Percentiles rank a stretch among this genome's conserved stretches.
Evolutionary conservation across 2,888 invertebrate species (phyloP).

Genomic region (Omphaloscelis lunosa): DNA sequence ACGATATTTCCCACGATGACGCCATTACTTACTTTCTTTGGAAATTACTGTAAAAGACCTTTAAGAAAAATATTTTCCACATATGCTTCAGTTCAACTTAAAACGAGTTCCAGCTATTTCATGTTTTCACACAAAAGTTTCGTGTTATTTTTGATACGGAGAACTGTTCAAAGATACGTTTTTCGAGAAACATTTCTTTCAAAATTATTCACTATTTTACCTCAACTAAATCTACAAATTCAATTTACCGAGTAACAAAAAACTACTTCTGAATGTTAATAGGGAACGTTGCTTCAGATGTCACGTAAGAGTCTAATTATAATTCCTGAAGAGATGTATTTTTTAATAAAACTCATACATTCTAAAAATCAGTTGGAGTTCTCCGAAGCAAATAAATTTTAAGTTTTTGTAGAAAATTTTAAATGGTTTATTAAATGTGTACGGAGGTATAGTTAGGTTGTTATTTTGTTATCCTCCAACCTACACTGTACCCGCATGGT

Average conservation of each 20-base stretch:
- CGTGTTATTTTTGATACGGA: conserved; percentile 15
- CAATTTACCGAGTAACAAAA: conserved; percentile 16
- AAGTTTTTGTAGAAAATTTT: background rate
- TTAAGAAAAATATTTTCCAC: conserved; percentile 11
- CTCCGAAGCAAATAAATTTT: background rate
- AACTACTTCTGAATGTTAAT: conserved; percentile 12
- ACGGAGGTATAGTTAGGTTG: background rate
- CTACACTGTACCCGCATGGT: background rate
- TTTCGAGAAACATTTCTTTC: background rate
- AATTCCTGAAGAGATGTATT: background rate
- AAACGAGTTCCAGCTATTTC: conserved; percentile 2
- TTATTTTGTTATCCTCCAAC: background rate
- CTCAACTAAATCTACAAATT: background rate
- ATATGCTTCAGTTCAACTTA: background rate
- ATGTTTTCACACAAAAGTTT: conserved; percentile 14
- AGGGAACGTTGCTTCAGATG: background rate
- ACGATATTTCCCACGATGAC: no score
- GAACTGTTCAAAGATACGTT: background rate
- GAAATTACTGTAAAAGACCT: background rate
- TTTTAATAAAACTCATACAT: conserved; percentile 1
- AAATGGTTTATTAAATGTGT: background rate
- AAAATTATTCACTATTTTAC: background rate
- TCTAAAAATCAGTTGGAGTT: conserved; percentile 3
- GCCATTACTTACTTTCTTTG: background rate
- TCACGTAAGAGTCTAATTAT: background rate